Base-by-base conservation (phyloP, 2,797 vertebrate genomes). In the Poecilia wingei region DNA sequence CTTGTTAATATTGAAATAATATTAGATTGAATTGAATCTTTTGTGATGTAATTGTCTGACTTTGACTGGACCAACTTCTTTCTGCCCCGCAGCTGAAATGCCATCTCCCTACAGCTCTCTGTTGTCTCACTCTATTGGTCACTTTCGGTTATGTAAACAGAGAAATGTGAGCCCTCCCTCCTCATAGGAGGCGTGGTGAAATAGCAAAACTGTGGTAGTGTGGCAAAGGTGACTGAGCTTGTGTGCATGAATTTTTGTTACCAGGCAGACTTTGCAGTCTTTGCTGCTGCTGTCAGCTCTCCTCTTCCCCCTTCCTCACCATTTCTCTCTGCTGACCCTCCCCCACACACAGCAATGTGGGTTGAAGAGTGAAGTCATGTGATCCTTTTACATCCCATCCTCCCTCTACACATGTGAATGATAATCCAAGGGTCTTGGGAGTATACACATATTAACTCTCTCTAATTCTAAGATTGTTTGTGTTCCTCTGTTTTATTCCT, bases 211-310 rank as follows among this genome's bases (percentile, higher is more conserved):
- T 91, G 87, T 93, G 91, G 84, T 80, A 91, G 79, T 93, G 85
- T 91, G 91, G 73, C 87, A 93, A 92, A 94, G 92, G 92, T 93
- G 84, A 86, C 33, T n/a, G 59, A 77, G 78, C 43, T 22, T 69
- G 72, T 33, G 49, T 76, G 80, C 18, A 25, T 16, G 12, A 59
- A 33, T 74, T 84, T 31, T 45, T 69, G 78, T 86, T 81, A 55
- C 72, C 78, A 77, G 75, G 78, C 87, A 79, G 82, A 73, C 70
- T 68, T 68, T 1, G 36, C 76, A 1, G 68, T 55, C 69, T 49
- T 78, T 41, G 51, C 55, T 68, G 64, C 79, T 46, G 61, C 81
- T 73, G 72, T 84, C 77, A 45, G 81, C 81, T 70, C 78, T 79
- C 33, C 79, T 83, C 83, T 83, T 85, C 82, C 86, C 84, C 84